Conservation (phyloP, 1,140 invertebrate genomes). For the Drosophila malerkotliana region DNA sequence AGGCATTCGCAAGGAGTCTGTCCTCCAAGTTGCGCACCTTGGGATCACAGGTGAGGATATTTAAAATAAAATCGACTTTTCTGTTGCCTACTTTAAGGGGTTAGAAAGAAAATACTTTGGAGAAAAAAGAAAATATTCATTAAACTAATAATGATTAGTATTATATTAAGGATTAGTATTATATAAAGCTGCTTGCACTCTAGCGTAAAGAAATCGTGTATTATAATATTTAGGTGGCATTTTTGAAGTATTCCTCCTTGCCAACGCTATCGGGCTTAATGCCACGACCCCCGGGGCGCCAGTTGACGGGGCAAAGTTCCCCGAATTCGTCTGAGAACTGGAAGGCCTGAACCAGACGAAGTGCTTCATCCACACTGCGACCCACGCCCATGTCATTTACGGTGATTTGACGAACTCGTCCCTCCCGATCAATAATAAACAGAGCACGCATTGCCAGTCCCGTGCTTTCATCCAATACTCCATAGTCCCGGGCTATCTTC, state of each 20-base stretch:
- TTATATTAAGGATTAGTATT: neutral
- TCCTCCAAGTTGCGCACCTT: conserved; percentile 89
- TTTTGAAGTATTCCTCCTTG: conserved; percentile 52
- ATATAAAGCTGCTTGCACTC: conserved; percentile 27
- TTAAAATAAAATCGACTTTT: neutral
- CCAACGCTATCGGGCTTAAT: conserved; percentile 22
- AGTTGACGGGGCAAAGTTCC: conserved; percentile 98
- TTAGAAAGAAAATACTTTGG: no score
- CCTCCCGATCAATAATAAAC: conserved; percentile 98
- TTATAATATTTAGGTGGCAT: conserved; percentile 24
- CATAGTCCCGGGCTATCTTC: conserved; percentile 94
- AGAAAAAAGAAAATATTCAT: no score
- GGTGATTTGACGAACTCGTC: conserved; percentile 96
- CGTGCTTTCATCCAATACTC: conserved; percentile 95
- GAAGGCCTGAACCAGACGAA: conserved; percentile 97
- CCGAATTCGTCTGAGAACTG: conserved; percentile 97
- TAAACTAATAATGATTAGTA: no score
- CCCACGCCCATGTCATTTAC: conserved; percentile 99
- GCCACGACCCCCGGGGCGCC: conserved; percentile 88
- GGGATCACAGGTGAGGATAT: conserved; percentile 84
- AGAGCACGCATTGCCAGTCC: conserved; percentile 97
- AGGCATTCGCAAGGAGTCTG: conserved; percentile 90
- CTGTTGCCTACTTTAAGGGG: neutral
- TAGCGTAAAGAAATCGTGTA: neutral
- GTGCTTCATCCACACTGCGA: conserved; percentile 95